Base-by-base conservation (phyloP, 2,888 invertebrate genomes). In the Cheilosia urbana region DNA sequence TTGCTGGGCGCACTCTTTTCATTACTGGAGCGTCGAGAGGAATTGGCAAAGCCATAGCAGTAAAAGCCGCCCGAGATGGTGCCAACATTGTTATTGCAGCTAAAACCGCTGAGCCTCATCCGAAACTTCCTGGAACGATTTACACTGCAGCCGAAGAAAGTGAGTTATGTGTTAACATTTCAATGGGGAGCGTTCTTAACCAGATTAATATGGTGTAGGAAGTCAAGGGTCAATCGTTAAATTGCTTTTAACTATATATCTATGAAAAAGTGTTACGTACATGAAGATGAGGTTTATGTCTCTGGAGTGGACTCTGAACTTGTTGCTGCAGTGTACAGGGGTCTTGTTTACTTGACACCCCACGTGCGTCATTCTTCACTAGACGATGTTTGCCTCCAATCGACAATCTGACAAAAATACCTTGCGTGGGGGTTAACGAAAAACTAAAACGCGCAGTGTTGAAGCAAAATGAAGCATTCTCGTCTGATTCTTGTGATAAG, bases 11-110 rank as follows among this genome's bases (percentile, higher is more conserved):
- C 88, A 99, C 99, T 2, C 93, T 98, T 72, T 98, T 99, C 90
- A 97, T 99, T 88, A 98, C 98, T 34, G 99, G 99, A 55, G 99
- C 98, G 17, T 98, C 98, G 69, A 94, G 99, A 89, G 99, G 99
- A 34, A 99, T 99, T 90, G 99, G 99, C 0, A 91, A 98, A 93
- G 96, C 96, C 17, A 98, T 99, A 88, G 99, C 98, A 4, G 91
- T 98, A 76, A 98, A 98, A 93, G 96, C 96, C 2, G 98, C 98
- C 11, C 87, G 88, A 0, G 97, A 98, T 94, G 97, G 97, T 27
- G 97, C 97, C 4, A 97, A 97, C 92, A 93, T 98, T 89, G 95
- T 97, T 4, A 94, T 98, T 69, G 97, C 97, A 53, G 97, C 97
- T 3, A 98, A 98, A 93, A 97, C 97, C 6, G 96, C 96, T 0